Base-by-base conservation (phyloP, 2,888 invertebrate genomes). In the Drosophila suboccidentalis region DNA sequence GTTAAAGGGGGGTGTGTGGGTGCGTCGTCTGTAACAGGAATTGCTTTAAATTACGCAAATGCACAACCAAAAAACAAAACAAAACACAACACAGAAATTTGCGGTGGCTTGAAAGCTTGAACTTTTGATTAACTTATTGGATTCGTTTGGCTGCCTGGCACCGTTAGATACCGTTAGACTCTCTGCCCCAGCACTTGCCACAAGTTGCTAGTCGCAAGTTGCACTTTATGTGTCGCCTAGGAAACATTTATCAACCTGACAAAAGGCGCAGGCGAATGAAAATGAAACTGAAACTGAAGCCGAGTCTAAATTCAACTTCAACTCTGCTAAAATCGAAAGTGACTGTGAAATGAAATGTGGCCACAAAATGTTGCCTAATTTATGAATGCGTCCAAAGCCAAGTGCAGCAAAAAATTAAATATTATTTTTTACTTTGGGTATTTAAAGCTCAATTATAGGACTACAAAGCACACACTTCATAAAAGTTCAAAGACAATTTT, bases 11-110 rank as follows among this genome's bases (percentile, higher is more conserved):
- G 82, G 75, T 67, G 82, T 83, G 85, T 84, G 83, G 83, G 83
- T 84, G 87, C 85, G 87, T 87, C 75, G 82, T 69, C 69, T 76
- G 65, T 69, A 82, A 87, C 87, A 87, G 87, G 85, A 82, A 87
- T 87, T 84, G 78, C 84, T 85, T 87, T 85, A 82, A 87, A 82
- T 85, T 85, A 85, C 84, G 85, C 84, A 88, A 86, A 88, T 88
- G 46, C 57, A 26, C 57, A 26, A 64, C 1, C 43, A 66, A 57
- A 57, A 51, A 47, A 47, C 46, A 41, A 32, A 51, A 32, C 0
- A 57, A 51, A 36, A 47, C 46, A 51, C n/a, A 32, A 19, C 59
- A 19, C 13, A 22, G 19, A n/a, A 26, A 36, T 19, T 39, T 10
- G 39, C 29, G 29, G 49, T 29, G 39, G 32, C 43, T 29, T 29